Base-by-base conservation (phyloP, 2,888 invertebrate genomes). In the Strigamia crassipes region DNA sequence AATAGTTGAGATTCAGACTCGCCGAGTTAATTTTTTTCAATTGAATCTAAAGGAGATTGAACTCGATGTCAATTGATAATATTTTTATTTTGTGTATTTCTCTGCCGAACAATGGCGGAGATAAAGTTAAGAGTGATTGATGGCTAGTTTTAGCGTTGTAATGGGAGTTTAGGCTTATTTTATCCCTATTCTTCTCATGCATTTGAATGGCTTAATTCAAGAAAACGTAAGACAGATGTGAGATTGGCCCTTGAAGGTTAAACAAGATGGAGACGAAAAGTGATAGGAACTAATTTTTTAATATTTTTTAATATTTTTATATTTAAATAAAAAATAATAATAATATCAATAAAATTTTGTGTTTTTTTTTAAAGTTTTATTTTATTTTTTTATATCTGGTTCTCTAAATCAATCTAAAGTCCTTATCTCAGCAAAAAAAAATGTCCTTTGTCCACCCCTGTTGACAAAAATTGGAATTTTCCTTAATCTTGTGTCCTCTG, bases 151-250 rank as follows among this genome's bases (percentile, higher is more conserved):
- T 73, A 8, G 73, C 13, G 15, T 15, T 73, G 73, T 27, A 73
- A 27, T 73, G 73, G 73, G 73, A 73, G 27, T 73, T 15, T 73
- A 73, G 73, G 73, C 31, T 27, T 56, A 31, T 31, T 73, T 73
- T 13, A 73, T 73, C 1, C 27, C 1, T 23, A 27, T 73, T 27
- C 27, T 73, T 12, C 73, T 73, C 73, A 73, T 73, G 73, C 73
- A 73, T 73, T 73, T 73, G 73, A 73, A 73, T 73, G 73, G 73
- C 27, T 73, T 73, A 73, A 73, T 73, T 73, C 73, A 73, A 27
- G 73, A 73, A 73, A 73, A 31, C 27, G 27, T n/a, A 31, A 73
- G 73, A 31, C 27, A 31, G 27, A 73, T 31, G 31, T n/a, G 73
- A 73, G 73, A 73, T 73, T 66, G 21, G 21, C 61, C 21, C 12